Evolutionary conservation across 30 jellyfish, hydroid and myxozoan species (phyloP).

Genomic region (Aurelia sp.): DNA sequence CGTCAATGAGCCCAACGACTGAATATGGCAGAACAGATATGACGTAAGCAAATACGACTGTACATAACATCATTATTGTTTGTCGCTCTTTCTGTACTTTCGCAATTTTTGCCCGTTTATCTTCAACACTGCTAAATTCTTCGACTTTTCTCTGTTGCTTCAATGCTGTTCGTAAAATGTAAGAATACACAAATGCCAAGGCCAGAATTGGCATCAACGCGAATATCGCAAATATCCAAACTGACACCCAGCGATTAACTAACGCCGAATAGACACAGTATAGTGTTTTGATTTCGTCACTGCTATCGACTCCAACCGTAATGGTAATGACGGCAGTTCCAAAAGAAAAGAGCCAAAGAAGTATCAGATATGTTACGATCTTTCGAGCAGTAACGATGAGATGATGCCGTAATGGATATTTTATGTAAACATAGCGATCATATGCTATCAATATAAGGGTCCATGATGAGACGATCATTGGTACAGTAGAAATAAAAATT

Average conservation of each 20-base stretch:
- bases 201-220: constrained; percentile 4
- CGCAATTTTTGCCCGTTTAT: neutral
- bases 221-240: constrained; percentile 7
- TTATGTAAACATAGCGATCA: constrained; percentile 43
- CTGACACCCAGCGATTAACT: constrained; percentile 29
- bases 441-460: constrained; percentile 44
- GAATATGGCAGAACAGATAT: constrained; percentile 22
- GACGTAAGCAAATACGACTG: constrained; percentile 10
- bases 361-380: constrained; percentile 10
- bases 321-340: neutral
- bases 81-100: constrained; percentile 19
- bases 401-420: constrained; percentile 25
- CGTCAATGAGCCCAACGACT: constrained; percentile 12
- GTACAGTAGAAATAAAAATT: neutral
- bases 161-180: constrained; percentile 37
- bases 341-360: constrained; percentile 21
- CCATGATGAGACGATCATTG: constrained; percentile 13
- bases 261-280: constrained; percentile 1
- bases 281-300: neutral
- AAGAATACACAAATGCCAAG: constrained; percentile 6
- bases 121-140: neutral
- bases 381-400: constrained; percentile 30
- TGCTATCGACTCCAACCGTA: neutral
- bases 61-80: constrained; percentile 7
- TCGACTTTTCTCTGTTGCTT: constrained; percentile 10